Base-by-base conservation (phyloP, 2,113 vertebrate genomes). In the Phalacrocorax carbo region DNA sequence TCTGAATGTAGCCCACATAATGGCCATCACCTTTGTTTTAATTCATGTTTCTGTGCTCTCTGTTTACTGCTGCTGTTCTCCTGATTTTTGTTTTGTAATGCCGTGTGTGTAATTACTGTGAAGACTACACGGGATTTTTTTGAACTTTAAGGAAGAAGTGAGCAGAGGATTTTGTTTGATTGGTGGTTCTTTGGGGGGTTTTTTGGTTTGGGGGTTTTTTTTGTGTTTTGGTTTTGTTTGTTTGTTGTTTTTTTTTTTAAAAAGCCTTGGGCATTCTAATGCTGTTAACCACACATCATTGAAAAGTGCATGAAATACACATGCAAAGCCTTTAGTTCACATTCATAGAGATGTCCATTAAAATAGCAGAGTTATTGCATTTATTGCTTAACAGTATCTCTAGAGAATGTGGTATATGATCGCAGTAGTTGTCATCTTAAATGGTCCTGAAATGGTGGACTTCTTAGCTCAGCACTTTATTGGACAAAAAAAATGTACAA, bases 11-110 rank as follows among this genome's bases (percentile, higher is more conserved):
- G 85, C 91, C 72, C 93, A 26, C 72, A 91, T 95, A 85, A 86
- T 51, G 93, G 57, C 60, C 78, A 94, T 81, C 71, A 85, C 92
- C 91, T 93, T 95, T 94, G 61, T 86, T 85, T 82, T 57, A 82
- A 91, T 89, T 90, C 58, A 36, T 29, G 19, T 84, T 95, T 90
- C 86, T 94, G 77, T 93, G 68, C 54, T 96, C 81, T 94, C 88
- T 93, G 89, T 94, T 96, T 95, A 81, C 32, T 96, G 66, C 54
- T 95, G 91, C 82, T 95, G 69, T 75, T 94, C 90, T 88, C 58
- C 77, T n/a, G 29, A 90, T 94, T 90, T 91, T 70, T 88, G 29
- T 92, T 95, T 79, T 88, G 42, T 90, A 70, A 95, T 82, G 84
- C 73, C 92, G 8, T 80, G 44, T 64, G 73, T 72, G 80, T 96